Conservation (phyloP, 2,797 vertebrate genomes). For the Chromobotia macracanthus region DNA sequence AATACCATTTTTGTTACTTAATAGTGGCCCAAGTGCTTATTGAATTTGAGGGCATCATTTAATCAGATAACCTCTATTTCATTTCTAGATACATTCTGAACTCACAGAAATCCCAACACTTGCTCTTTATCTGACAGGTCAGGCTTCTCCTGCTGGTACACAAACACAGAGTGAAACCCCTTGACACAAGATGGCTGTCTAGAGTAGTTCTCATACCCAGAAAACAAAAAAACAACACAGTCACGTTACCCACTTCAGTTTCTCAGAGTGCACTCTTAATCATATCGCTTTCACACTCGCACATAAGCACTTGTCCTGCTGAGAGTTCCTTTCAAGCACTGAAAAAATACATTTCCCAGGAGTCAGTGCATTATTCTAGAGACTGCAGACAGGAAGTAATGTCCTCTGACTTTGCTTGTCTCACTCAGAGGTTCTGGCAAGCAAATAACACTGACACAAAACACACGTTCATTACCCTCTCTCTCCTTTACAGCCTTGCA, state of each 20-base stretch:
- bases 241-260: conserved; percentile 6
- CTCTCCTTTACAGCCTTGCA: conserved; percentile 41
- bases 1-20: no score
- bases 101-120: conserved; percentile 33
- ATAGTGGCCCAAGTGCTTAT: neutral
- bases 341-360: conserved; percentile 51
- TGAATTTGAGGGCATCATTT: conserved; percentile 14
- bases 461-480: conserved; percentile 42
- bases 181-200: conserved; percentile 30
- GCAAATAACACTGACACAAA: conserved; percentile 46
- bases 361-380: conserved; percentile 54
- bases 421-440: conserved; percentile 43
- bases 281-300: conserved; percentile 19
- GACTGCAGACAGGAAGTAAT: conserved; percentile 51
- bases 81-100: conserved; percentile 28
- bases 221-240: conserved; percentile 6
- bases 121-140: conserved; percentile 41
- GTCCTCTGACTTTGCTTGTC: conserved; percentile 63
- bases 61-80: conserved; percentile 32
- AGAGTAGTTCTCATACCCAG: conserved; percentile 20
- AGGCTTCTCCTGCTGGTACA: conserved; percentile 44
- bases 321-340: conserved; percentile 3
- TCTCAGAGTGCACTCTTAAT: conserved; percentile 36
- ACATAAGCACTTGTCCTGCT: conserved; percentile 19
- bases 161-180: conserved; percentile 19